phyloP scores from a whole-genome alignment of 2,888 invertebrate species.

The Stegophylla sp. region DNA sequence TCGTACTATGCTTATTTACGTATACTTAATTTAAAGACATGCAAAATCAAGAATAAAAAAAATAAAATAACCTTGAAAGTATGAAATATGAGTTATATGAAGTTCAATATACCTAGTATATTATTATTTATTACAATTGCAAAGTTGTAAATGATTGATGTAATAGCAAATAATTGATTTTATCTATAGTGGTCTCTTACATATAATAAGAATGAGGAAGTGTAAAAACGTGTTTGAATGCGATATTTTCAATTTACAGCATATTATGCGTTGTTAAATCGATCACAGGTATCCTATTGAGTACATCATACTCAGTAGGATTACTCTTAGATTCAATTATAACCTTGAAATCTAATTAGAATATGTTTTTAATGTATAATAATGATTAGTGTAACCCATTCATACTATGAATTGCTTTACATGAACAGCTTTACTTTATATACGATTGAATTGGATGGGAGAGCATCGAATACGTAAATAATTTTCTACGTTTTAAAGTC shows the following conservation, averaged over 20 bases:
- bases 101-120: background rate
- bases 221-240: background rate
- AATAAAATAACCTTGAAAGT: background rate
- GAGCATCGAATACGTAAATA: no score
- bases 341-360: background rate
- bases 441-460: background rate
- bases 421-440: no score
- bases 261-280: background rate
- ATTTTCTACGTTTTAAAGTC: background rate
- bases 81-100: background rate
- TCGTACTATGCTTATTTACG: no score
- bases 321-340: background rate
- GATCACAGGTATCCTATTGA: no score
- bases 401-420: no score
- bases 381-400: background rate
- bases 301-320: no score
- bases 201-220: background rate
- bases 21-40: background rate
- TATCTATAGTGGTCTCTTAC: background rate
- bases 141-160: background rate
- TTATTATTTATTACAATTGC: background rate
- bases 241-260: background rate
- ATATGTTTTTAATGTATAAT: background rate
- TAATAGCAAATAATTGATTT: background rate
- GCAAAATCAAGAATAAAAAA: background rate